These are phyloP conservation scores for Parapsyche elsis DNA, from an alignment of 1,140 invertebrate genomes.

Conservation along the genomic window DNA sequence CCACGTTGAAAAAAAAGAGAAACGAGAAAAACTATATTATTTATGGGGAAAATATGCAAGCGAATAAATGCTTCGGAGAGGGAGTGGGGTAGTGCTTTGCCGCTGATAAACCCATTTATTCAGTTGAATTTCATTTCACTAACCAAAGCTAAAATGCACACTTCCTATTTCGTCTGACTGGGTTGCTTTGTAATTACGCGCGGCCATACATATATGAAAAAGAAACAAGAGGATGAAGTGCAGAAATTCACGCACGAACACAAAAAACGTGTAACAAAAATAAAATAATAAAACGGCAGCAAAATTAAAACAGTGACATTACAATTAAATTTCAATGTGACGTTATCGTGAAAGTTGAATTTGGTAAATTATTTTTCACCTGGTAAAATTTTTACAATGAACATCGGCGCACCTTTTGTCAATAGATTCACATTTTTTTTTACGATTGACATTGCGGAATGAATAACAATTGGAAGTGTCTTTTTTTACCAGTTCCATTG, in stretches of 20 bases:
- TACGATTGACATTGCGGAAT: slow-evolving; percentile 40
- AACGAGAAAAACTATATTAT: slow-evolving; percentile 45
- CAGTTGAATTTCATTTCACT: not conserved
- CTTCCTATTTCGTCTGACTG: not conserved
- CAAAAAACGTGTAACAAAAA: not conserved
- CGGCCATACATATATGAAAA: no score
- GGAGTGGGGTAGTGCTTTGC: not conserved
- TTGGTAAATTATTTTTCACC: not conserved
- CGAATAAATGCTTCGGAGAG: not conserved
- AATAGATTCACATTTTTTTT: slow-evolving; percentile 51
- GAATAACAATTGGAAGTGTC: slow-evolving; percentile 44
- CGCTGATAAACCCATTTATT: slow-evolving; percentile 11
- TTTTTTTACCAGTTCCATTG: slow-evolving; percentile 35
- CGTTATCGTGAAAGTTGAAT: not conserved
- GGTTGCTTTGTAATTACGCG: not conserved
- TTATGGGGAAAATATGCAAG: slow-evolving; percentile 39
- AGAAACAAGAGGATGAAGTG: not conserved
- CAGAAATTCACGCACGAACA: not conserved
- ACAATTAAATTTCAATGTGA: not conserved
- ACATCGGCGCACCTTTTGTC: slow-evolving; percentile 47
- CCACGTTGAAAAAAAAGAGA: slow-evolving; percentile 11
- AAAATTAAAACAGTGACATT: not conserved
- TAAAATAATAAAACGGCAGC: not conserved
- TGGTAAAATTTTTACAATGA: slow-evolving; percentile 12
- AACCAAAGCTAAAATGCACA: slow-evolving; percentile 7